Conservation (phyloP, 2,888 invertebrate genomes). For the Drosophila setosimentum region DNA sequence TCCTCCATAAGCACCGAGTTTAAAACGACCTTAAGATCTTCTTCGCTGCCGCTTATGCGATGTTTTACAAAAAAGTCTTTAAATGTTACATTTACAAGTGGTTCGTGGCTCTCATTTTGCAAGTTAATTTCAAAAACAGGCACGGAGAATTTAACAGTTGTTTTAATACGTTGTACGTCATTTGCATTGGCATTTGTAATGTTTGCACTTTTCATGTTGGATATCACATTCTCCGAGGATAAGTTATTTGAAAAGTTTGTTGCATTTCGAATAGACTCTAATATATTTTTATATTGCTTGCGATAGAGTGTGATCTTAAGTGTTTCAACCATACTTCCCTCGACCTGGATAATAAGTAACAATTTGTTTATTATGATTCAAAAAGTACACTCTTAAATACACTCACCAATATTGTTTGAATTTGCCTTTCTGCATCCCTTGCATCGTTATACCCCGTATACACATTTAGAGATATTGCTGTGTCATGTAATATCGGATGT, state of each 20-base stretch:
- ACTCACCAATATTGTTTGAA: constrained; percentile 58
- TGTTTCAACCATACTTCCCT: constrained; percentile 92
- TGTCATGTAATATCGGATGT: constrained; percentile 95
- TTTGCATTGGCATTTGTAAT: constrained; percentile 14
- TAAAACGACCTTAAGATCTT: constrained; percentile 91
- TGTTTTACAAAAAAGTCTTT: constrained; percentile 92
- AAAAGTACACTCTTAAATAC: background rate
- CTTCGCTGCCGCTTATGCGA: constrained; percentile 89
- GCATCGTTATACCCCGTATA: constrained; percentile 54
- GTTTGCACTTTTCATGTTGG: constrained; percentile 33
- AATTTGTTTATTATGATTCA: background rate
- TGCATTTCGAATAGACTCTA: constrained; percentile 88
- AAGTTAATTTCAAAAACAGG: constrained; percentile 91
- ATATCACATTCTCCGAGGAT: constrained; percentile 32
- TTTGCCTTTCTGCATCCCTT: constrained; percentile 37
- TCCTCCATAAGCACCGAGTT: constrained; percentile 96
- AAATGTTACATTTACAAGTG: constrained; percentile 94
- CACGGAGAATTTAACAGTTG: constrained; percentile 89
- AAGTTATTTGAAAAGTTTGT: constrained; percentile 63
- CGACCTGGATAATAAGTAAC: constrained; percentile 85
- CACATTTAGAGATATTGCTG: constrained; percentile 89
- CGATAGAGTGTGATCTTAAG: constrained; percentile 94
- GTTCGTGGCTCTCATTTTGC: constrained; percentile 90
- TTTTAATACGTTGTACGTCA: constrained; percentile 51
- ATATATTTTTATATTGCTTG: constrained; percentile 94